phyloP scores from a whole-genome alignment of 2,888 invertebrate genomes.

The Tetranychus truncatus region DNA sequence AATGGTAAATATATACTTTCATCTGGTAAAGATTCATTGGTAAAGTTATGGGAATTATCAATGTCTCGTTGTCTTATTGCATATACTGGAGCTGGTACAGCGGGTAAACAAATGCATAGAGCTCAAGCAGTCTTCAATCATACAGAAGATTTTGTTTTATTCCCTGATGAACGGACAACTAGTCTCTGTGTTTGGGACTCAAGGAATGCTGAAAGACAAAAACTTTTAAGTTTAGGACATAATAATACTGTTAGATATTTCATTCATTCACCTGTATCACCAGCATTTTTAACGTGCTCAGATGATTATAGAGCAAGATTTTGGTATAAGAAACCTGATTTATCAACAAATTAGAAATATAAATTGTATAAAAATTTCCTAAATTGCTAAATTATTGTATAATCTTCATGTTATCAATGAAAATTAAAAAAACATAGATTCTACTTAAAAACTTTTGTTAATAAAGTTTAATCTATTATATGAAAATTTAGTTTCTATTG shows the following conservation, averaged over 20 bases:
- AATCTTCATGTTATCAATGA: too few relatives aligned
- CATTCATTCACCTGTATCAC: constrained; percentile 83
- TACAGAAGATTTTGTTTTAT: constrained; percentile 69
- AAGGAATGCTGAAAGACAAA: constrained; percentile 74
- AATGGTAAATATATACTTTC: constrained; percentile 93
- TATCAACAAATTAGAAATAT: constrained; percentile 5
- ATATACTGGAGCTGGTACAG: constrained; percentile 69
- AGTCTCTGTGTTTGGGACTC: constrained; percentile 97
- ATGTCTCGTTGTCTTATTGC: constrained; percentile 91
- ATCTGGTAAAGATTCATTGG: constrained; percentile 85
- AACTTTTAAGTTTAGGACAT: constrained; percentile 81
- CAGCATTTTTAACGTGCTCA: constrained; percentile 90
- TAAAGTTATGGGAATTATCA: constrained; percentile 93
- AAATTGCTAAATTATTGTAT: too few relatives aligned
- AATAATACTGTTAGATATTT: constrained; percentile 80
- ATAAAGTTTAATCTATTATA: too few relatives aligned
- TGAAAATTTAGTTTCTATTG: too few relatives aligned
- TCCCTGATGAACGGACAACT: constrained; percentile 88
- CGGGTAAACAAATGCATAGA: constrained; percentile 77
- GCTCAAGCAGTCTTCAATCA: constrained; percentile 94
- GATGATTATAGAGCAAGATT: constrained; percentile 93
- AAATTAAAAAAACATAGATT: constrained; percentile 16
- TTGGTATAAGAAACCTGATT: constrained; percentile 58
- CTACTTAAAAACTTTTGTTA: too few relatives aligned
- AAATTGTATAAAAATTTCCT: too few relatives aligned